phyloP scores from a whole-genome alignment of 2,113 vertebrate species.

The Menidia beryllina region DNA sequence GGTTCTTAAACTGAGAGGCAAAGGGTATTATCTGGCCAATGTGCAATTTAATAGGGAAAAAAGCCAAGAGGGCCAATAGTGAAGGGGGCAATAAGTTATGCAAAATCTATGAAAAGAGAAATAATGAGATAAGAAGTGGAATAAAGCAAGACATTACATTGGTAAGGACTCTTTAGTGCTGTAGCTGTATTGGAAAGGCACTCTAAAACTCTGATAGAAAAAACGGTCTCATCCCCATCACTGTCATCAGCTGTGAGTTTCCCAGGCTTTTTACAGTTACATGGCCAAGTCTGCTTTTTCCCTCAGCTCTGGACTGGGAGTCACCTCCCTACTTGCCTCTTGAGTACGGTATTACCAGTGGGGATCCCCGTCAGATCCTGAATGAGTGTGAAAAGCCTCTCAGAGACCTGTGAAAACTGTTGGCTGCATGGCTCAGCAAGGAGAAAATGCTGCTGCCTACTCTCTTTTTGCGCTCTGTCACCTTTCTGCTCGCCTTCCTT shows the following conservation, averaged over 20 bases:
- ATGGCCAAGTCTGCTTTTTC: slow-evolving; percentile 37
- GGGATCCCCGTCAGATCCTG: slow-evolving; percentile 29
- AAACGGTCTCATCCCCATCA: slow-evolving; percentile 35
- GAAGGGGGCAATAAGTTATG: slow-evolving; percentile 27
- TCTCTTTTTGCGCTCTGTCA: slow-evolving; percentile 45
- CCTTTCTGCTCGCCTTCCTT: slow-evolving; percentile 56
- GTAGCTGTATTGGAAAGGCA: slow-evolving; percentile 34
- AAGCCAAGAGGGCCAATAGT: slow-evolving; percentile 10
- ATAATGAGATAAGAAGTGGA: slow-evolving; percentile 16
- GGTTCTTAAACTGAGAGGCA: slow-evolving; percentile 6
- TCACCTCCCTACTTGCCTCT: slow-evolving; percentile 22
- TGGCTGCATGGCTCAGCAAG: slow-evolving; percentile 27
- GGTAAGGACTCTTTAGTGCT: slow-evolving; percentile 27
- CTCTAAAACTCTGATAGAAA: slow-evolving; percentile 33
- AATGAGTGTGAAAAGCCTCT: slow-evolving; percentile 67
- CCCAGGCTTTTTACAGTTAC: slow-evolving; percentile 28
- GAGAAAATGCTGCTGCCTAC: slow-evolving; percentile 55
- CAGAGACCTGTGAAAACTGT: slow-evolving; percentile 65
- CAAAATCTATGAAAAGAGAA: neutral
- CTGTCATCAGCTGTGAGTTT: slow-evolving; percentile 42
- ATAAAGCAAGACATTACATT: slow-evolving; percentile 15
- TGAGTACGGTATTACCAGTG: slow-evolving; percentile 33
- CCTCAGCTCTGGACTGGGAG: slow-evolving; percentile 36
- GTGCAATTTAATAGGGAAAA: slow-evolving; percentile 21
- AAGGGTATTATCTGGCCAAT: slow-evolving; percentile 20